phyloP scores from a whole-genome alignment of 2,888 invertebrate genomes.

The Melipona beecheii region DNA sequence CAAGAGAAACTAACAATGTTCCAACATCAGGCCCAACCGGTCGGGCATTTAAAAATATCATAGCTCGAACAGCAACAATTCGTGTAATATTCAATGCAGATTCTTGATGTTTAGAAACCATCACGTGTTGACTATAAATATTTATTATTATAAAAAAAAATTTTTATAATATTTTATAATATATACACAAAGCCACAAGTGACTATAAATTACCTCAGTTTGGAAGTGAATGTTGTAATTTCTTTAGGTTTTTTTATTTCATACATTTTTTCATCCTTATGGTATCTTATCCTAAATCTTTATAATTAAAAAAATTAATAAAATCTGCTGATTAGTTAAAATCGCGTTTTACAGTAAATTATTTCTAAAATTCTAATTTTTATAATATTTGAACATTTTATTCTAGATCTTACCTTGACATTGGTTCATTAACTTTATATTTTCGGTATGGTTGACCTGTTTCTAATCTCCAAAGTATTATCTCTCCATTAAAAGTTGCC shows the following conservation, averaged over 20 bases:
- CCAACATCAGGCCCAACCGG: constrained; percentile 86
- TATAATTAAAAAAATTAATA: neutral
- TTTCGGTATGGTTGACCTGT: constrained; percentile 90
- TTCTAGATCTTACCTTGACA: constrained; percentile 72
- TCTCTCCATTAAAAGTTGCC: constrained; percentile 91
- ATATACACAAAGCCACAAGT: neutral
- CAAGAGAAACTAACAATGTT: constrained; percentile 89
- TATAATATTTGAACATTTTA: neutral
- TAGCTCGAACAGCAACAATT: constrained; percentile 87
- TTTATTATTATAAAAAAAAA: neutral
- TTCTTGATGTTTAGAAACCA: constrained; percentile 56
- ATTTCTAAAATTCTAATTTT: neutral
- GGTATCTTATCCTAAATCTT: constrained; percentile 46
- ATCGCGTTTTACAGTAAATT: neutral
- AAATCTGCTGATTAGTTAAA: neutral
- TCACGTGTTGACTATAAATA: neutral
- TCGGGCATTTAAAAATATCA: constrained; percentile 88
- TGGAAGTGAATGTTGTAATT: neutral
- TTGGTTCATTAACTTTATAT: constrained; percentile 82
- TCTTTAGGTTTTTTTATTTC: neutral
- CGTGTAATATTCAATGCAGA: constrained; percentile 78
- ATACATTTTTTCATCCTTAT: neutral
- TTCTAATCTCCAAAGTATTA: constrained; percentile 93
- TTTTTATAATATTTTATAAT: too few relatives aligned
- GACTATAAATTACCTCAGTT: constrained; percentile 20